Evolutionary conservation across 2,888 invertebrate genomes (phyloP).

Genomic region (Spodoptera exigua): DNA sequence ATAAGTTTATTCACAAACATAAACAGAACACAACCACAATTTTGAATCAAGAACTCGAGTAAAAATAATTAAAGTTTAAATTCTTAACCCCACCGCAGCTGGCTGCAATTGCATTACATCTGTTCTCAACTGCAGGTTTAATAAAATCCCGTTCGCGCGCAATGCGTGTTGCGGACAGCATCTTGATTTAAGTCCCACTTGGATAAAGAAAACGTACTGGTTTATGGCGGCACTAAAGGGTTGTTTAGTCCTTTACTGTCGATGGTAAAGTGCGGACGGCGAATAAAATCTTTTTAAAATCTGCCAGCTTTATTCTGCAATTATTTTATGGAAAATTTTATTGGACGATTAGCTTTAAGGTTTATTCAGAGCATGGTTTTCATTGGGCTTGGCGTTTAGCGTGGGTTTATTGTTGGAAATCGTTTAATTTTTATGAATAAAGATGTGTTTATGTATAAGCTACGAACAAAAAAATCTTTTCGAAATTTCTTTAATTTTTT

Average conservation of each 20-base stretch:
- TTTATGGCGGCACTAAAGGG: constrained; percentile 61
- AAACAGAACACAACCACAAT: constrained; percentile 28
- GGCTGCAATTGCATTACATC: constrained; percentile 55
- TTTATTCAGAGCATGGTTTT: constrained; percentile 17
- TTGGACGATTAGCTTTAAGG: constrained; percentile 18
- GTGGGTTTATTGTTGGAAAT: no score
- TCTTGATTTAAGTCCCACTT: constrained; percentile 63
- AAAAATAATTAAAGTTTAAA: constrained; percentile 60
- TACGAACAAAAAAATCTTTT: no score
- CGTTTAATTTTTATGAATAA: no score
- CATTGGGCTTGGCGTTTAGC: constrained; percentile 17
- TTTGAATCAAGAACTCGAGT: constrained; percentile 42
- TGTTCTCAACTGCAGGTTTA: constrained; percentile 58
- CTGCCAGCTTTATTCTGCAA: constrained; percentile 35
- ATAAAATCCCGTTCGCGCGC: constrained; percentile 57
- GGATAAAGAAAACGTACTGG: constrained; percentile 59
- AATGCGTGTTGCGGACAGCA: constrained; percentile 59
- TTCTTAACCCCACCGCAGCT: constrained; percentile 47
- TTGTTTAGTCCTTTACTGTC: constrained; percentile 55
- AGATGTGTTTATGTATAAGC: no score
- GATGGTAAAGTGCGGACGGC: constrained; percentile 46
- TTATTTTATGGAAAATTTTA: constrained; percentile 43
- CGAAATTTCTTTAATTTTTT: no score
- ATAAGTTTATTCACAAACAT: constrained; percentile 8
- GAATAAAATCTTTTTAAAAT: constrained; percentile 44